Evolutionary conservation across 2,888 invertebrate genomes (phyloP), one percentile per base, ranked within the genome.

Genomic region (Neoitamus cyanurus): DNA sequence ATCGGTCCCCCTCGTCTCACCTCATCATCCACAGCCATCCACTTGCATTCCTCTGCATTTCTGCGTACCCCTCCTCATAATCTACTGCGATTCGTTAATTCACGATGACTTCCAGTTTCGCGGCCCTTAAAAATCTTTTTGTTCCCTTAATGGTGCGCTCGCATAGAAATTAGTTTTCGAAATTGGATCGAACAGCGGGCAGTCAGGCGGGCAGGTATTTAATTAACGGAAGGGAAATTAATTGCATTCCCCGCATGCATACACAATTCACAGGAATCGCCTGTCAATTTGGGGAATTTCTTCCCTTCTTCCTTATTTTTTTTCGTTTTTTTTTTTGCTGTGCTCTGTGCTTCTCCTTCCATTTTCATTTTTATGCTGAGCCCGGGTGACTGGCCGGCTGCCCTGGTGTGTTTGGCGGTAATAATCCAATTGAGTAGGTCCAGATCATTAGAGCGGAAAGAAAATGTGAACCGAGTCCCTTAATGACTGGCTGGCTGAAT

Each of bases 391-490:
- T 58, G 58, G 20, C 58, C 58, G 58, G 37, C 25, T 7, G 58
- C 15, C 58, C 6, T 20, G 9, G 7, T 25, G 20, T 25, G 9
- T 25, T 58, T 15, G 58, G 25, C 58, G 25, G 58, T 58, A 25
- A 58, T 25, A 58, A 58, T 58, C 58, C 9, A 20, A 58, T 58
- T 58, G 58, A 58, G 58, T 58, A 58, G 58, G 20, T 58, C 58
- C 58, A 58, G 58, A 58, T 58, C 58, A 58, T 58, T 58, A 58
- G 58, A 58, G 58, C 58, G 58, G 58, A 58, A 58, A 58, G 58
- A 58, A 58, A 58, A 58, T 58, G 58, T 25, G 58, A 58, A 20
- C 58, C n/a, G n/a, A 25, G 58, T 58, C 58, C 58, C 58, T 58
- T 58, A 58, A 58, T 58, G 25, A 58, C 58, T 58, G 58, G 58